phyloP scores from a whole-genome alignment of 2,888 invertebrate species.

The Perizoma flavofasciatum region DNA sequence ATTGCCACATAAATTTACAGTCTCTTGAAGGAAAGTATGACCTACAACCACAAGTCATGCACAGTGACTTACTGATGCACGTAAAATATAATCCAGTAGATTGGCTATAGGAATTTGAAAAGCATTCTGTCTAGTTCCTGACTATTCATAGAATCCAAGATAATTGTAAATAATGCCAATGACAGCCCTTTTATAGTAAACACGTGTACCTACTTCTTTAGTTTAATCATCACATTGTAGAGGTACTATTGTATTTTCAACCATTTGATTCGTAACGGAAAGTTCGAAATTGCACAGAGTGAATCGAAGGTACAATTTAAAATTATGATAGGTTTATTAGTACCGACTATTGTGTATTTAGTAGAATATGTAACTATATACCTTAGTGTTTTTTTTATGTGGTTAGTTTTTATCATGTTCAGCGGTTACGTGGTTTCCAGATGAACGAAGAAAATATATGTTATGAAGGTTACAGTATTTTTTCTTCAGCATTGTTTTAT shows the following conservation, averaged over 20 bases:
- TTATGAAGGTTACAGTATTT: constrained; percentile 5
- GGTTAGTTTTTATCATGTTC: constrained; percentile 18
- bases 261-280: constrained; percentile 11
- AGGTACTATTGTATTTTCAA: constrained; percentile 8
- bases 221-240: constrained; percentile 1
- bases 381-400: not conserved
- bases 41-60: too few species aligned
- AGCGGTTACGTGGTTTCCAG: constrained; percentile 16
- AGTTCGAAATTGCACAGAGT: constrained; percentile 5
- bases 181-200: constrained; percentile 1
- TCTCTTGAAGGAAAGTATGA: too few species aligned
- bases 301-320: not conserved
- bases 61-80: too few species aligned
- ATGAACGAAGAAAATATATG: constrained; percentile 1
- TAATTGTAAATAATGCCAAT: not conserved
- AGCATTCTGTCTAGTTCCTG: too few species aligned
- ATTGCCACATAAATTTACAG: too few species aligned
- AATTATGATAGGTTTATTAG: too few species aligned
- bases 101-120: too few species aligned
- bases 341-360: too few species aligned
- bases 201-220: not conserved
- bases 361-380: not conserved
- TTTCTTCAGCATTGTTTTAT: constrained; percentile 1
- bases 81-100: too few species aligned
- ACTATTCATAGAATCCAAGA: not conserved